Percentiles rank a stretch among this genome's conserved stretches.
phyloP scores from a whole-genome alignment of 2,888 invertebrate genomes.

The Drosophila formosana region DNA sequence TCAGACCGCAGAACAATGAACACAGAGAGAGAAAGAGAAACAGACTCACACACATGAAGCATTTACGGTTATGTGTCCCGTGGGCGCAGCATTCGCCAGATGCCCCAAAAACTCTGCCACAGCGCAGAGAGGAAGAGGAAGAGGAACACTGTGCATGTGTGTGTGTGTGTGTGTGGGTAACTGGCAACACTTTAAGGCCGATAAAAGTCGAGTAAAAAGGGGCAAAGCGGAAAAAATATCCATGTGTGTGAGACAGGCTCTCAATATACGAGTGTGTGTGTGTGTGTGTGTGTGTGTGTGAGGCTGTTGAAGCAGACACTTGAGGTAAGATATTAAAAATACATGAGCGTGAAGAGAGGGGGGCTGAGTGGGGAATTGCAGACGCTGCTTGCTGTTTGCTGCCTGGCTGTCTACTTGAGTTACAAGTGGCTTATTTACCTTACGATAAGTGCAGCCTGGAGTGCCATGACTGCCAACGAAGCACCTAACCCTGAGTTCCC shows the following conservation, averaged over 20 bases:
- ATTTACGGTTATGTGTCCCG: conserved; percentile 78
- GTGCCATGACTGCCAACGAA: conserved; percentile 69
- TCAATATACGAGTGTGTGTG: conserved; percentile 18
- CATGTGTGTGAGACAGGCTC: conserved; percentile 29
- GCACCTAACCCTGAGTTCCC: conserved; percentile 18
- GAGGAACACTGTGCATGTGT: conserved; percentile 20
- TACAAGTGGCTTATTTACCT: conserved; percentile 81
- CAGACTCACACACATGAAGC: conserved; percentile 34
- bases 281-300: conserved; percentile 15
- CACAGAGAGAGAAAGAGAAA: neutral
- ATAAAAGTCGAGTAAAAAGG: conserved; percentile 73
- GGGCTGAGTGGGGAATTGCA: neutral
- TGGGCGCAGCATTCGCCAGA: conserved; percentile 55
- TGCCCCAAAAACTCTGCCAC: conserved; percentile 40
- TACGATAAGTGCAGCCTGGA: conserved; percentile 79
- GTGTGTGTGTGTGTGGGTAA: conserved; percentile 42
- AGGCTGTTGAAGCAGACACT: conserved; percentile 68
- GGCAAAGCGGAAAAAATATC: conserved; percentile 40
- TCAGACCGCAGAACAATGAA: conserved; percentile 39
- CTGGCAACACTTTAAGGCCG: conserved; percentile 76
- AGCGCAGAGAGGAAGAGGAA: conserved; percentile 12
- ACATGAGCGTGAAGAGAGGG: conserved; percentile 64
- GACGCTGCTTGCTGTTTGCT: too few relatives aligned
- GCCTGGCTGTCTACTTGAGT: conserved; percentile 64
- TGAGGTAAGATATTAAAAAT: conserved; percentile 80